Evolutionary conservation across 1,140 invertebrate genomes (phyloP), one percentile per base, ranked within the genome.

Genomic region (Conus ventricosus): DNA sequence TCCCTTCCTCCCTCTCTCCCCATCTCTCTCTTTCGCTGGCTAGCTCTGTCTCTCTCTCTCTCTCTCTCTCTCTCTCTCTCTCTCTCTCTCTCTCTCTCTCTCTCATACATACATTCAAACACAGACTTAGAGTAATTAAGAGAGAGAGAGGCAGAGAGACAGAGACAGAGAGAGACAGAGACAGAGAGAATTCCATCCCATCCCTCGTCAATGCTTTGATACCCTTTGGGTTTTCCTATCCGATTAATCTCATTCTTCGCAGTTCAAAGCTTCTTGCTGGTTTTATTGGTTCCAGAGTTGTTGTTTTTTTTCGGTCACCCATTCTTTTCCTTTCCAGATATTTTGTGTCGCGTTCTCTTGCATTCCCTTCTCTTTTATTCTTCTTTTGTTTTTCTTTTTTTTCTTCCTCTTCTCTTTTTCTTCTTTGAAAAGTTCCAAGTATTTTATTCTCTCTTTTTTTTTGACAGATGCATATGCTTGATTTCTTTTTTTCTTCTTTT

Each of bases 31-130:
- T 75, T 13, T 67, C 1, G n/a, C 54, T 86, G 39, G 39, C 39
- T 1, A 39, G 39, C 39, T 39, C 39, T 39, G 39, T 39, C 51
- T 60, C 80, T 83, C 7, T 54, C 71, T 39, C 51, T 63, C 76
- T 39, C 51, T 88, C 78, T 82, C 76, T 83, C 80, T 60, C 25
- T 60, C 55, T 60, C 39, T 83, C 87, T 39, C 76, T 88, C 87
- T 63, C 23, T 88, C 15, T 76, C 25, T 82, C 86, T n/a, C 53
- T 86, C 63, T 71, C 25, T 67, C 17, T 71, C 54, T 86, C 60
- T 86, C 60, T 86, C 84, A 67, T 5, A 23, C 63, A 23, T 25
- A 23, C 23, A 23, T 75, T 8, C 23, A 23, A 17, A 23, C 23
- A 75, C 39, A 39, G n/a, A n/a, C n/a, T n/a, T n/a, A n/a, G 3